These are phyloP conservation scores for Brachionichthys hirsutus DNA, from an alignment of 2,113 vertebrate species.

Conservation along the genomic window DNA sequence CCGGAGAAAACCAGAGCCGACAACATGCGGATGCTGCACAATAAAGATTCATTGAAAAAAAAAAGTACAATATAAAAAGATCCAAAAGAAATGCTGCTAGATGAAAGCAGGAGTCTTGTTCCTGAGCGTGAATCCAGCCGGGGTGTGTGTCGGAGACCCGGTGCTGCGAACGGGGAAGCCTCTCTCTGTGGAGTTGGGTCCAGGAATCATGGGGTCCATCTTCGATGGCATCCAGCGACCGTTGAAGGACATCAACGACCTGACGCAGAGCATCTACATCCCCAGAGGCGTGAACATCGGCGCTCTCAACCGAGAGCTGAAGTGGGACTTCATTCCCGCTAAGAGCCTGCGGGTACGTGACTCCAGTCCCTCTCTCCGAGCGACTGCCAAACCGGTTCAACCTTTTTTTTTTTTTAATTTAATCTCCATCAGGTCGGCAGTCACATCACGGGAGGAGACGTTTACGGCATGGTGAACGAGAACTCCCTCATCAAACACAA, in stretches of 20 bases:
- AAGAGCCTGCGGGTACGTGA: conserved; percentile 88
- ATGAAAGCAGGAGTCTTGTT: conserved; percentile 59
- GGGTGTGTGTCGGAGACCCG: conserved; percentile 95
- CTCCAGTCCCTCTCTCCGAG: neutral
- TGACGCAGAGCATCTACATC: conserved; percentile 96
- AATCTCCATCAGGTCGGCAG: conserved; percentile 84
- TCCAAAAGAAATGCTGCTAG: no score
- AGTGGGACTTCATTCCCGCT: conserved; percentile 92
- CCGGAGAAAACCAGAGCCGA: no score
- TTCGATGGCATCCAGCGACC: conserved; percentile 99
- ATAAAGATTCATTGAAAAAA: no score
- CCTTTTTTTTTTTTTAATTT: conserved; percentile 2
- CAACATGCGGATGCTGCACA: no score
- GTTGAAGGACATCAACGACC: conserved; percentile 89
- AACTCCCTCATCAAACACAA: conserved; percentile 98
- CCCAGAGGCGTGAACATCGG: conserved; percentile 95
- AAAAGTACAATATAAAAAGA: no score
- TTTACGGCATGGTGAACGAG: conserved; percentile 89
- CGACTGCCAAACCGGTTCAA: neutral
- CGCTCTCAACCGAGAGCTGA: conserved; percentile 89
- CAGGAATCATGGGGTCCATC: conserved; percentile 98
- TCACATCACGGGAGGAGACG: conserved; percentile 97
- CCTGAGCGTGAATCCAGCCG: conserved; percentile 85
- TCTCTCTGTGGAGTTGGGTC: conserved; percentile 93
- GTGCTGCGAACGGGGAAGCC: conserved; percentile 96